Conservation (phyloP, 2,113 vertebrate genomes). For the Macrotus californicus region DNA sequence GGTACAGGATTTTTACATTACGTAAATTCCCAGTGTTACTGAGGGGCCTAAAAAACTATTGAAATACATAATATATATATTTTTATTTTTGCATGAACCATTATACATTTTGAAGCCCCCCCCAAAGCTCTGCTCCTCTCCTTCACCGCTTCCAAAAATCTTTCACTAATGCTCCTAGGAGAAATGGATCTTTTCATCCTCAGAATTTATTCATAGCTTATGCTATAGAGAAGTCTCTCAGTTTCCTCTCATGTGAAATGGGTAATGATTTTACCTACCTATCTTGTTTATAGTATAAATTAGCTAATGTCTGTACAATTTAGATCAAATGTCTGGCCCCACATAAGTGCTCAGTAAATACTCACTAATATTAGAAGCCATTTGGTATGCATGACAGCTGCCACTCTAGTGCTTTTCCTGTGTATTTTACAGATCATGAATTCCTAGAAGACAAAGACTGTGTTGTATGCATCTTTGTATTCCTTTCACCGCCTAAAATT, state of each 20-base stretch:
- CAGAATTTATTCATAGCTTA: neutral
- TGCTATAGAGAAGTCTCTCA: neutral
- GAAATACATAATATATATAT: neutral
- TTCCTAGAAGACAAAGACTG: neutral
- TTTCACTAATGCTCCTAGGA: neutral
- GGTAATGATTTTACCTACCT: neutral
- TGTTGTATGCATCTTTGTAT: neutral
- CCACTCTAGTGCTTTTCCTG: neutral
- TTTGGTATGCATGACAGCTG: neutral
- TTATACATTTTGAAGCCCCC: neutral
- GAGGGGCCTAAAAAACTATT: neutral
- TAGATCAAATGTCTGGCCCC: neutral
- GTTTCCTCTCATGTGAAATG: neutral
- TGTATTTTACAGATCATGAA: conserved; percentile 3
- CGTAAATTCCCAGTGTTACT: neutral
- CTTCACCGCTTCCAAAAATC: neutral
- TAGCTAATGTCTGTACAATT: neutral
- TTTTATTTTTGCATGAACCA: neutral
- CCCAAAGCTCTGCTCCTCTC: neutral
- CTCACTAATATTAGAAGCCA: neutral
- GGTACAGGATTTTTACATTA: neutral
- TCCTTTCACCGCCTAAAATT: neutral
- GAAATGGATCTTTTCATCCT: neutral
- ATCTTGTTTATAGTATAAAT: neutral
- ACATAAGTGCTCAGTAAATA: neutral